Evolutionary conservation across 2,797 vertebrate genomes (phyloP).

Genomic region (Choloepus didactylus): DNA sequence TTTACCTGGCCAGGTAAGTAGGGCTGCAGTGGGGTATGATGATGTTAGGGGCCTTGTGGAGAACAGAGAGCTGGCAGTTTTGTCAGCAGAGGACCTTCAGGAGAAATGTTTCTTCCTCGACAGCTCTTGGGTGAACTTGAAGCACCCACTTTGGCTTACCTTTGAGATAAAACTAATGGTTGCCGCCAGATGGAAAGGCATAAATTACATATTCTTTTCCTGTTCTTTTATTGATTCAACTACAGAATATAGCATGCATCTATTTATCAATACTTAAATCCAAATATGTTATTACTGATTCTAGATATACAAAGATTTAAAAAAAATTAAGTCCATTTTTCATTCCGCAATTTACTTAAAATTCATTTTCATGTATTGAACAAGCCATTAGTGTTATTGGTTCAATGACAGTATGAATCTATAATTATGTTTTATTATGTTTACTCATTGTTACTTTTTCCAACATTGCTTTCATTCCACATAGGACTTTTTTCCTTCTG

Average conservation of each 20-base stretch:
- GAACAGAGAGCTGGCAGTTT: no score
- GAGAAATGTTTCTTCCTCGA: no score
- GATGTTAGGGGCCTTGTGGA: no score
- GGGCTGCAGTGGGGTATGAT: no score
- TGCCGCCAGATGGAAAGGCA: no score
- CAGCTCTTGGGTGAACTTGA: no score
- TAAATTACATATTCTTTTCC: neutral
- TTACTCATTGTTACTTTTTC: neutral
- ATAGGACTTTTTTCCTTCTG: neutral
- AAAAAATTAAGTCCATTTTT: neutral
- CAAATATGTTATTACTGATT: neutral
- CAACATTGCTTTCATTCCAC: neutral
- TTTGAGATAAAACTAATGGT: no score
- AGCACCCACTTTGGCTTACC: no score
- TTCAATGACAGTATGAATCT: neutral
- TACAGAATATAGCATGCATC: neutral
- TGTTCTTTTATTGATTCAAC: neutral
- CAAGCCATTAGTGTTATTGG: neutral
- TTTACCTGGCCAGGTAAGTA: no score
- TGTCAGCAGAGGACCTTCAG: no score
- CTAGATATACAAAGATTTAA: neutral
- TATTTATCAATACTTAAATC: neutral
- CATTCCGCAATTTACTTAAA: neutral
- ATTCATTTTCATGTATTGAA: neutral
- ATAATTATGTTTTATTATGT: neutral